These are phyloP conservation scores for Petrolisthes cinctipes DNA, from an alignment of 2,888 invertebrate genomes.

Conservation along the genomic window DNA sequence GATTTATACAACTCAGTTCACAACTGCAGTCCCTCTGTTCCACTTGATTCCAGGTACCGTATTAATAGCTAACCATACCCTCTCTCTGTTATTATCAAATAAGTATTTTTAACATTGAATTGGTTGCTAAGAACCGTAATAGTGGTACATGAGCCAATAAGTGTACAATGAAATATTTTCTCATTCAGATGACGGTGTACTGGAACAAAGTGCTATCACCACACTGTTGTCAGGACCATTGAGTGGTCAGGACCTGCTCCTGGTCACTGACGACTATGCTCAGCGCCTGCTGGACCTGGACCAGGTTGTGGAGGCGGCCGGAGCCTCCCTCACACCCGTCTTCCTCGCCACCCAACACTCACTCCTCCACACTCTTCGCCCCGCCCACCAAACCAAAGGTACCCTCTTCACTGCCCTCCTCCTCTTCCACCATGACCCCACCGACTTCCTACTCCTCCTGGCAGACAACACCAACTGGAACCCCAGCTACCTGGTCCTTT, in stretches of 20 bases:
- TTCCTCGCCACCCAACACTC: background rate
- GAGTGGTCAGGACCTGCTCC: background rate
- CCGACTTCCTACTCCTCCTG: background rate
- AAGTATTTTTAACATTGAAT: no score
- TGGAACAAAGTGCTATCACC: background rate
- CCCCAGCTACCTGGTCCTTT: slow-evolving; percentile 35
- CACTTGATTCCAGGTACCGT: no score
- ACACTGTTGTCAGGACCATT: background rate
- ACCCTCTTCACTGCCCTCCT: background rate
- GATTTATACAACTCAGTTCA: no score
- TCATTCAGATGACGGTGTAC: background rate
- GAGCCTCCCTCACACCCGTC: background rate
- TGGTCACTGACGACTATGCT: background rate
- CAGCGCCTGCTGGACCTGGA: background rate
- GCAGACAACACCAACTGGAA: slow-evolving; percentile 21
- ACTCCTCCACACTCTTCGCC: background rate
- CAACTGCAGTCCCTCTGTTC: no score
- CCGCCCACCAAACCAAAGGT: background rate
- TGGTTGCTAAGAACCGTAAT: no score
- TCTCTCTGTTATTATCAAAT: no score
- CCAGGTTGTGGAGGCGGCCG: background rate
- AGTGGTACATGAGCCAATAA: background rate
- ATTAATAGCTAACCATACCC: no score
- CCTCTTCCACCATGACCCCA: background rate
- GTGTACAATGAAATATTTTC: background rate